Evolutionary conservation across 2,888 invertebrate species (phyloP).

Genomic region (Mellilla xanthometata): DNA sequence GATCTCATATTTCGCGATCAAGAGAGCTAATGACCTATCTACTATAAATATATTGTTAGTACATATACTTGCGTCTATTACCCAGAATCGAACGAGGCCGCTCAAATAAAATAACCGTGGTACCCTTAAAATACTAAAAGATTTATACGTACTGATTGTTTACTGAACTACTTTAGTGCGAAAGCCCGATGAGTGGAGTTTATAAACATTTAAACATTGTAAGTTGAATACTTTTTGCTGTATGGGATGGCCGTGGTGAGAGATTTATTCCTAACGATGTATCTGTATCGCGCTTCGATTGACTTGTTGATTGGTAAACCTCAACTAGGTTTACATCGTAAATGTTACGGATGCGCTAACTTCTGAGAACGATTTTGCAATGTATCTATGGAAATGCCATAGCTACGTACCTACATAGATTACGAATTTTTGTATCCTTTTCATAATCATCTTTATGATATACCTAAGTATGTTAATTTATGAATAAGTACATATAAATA

Average conservation of each 20-base stretch:
- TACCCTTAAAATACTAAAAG: constrained; percentile 5
- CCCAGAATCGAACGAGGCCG: constrained; percentile 1
- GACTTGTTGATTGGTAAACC: constrained; percentile 42
- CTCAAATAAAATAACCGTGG: constrained; percentile 2
- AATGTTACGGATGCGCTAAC: background rate
- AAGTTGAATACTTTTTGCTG: constrained; percentile 42
- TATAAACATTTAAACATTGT: constrained; percentile 67
- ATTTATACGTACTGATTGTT: constrained; percentile 47
- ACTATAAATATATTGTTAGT: too few species aligned
- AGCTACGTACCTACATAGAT: too few species aligned
- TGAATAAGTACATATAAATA: too few species aligned
- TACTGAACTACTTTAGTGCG: constrained; percentile 59
- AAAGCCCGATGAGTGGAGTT: constrained; percentile 62
- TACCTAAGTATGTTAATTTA: too few species aligned
- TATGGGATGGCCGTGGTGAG: constrained; percentile 52
- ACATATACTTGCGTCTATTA: constrained; percentile 10
- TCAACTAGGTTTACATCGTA: constrained; percentile 16
- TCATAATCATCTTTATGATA: too few species aligned
- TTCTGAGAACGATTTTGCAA: background rate
- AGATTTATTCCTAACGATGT: constrained; percentile 62
- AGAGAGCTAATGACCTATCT: too few species aligned
- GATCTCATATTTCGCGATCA: too few species aligned
- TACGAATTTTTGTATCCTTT: too few species aligned
- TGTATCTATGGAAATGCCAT: too few species aligned
- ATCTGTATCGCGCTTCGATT: constrained; percentile 40